A percentile compares a stretch with the other conserved stretches of the same genome.
phyloP scores from a whole-genome alignment of 2,888 invertebrate species.

The Homarus gammarus region DNA sequence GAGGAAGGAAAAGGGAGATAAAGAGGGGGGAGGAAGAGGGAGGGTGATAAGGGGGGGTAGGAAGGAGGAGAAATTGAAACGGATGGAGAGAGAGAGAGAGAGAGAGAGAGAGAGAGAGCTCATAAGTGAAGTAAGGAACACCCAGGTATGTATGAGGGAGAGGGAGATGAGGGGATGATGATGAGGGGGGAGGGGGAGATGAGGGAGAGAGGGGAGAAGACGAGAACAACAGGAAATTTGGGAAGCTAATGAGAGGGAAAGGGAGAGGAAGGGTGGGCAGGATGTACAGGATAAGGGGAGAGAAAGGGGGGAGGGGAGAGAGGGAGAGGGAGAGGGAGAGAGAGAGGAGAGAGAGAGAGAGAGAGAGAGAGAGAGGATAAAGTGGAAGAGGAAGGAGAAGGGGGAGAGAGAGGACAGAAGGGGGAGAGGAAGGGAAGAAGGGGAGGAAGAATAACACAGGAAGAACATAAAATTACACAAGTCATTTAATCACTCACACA shows the following conservation, averaged over 20 bases:
- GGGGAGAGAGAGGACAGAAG: too few relatives aligned
- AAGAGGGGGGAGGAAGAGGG: not conserved
- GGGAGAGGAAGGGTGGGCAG: not conserved
- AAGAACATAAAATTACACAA: too few relatives aligned
- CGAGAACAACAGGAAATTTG: constrained; percentile 6
- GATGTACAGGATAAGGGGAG: not conserved
- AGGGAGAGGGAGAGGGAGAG: not conserved
- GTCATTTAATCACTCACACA: too few relatives aligned
- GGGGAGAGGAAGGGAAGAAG: too few relatives aligned
- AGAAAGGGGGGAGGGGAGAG: not conserved
- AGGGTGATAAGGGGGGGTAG: too few relatives aligned
- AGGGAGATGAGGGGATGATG: not conserved
- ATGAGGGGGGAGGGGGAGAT: constrained; percentile 3
- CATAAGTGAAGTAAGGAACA: too few relatives aligned
- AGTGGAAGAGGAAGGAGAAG: not conserved
- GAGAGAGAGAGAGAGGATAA: not conserved
- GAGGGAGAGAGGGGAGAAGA: not conserved
- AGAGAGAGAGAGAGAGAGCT: constrained; percentile 28
- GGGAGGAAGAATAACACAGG: too few relatives aligned
- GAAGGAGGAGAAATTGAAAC: not conserved
- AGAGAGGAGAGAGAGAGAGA: too few relatives aligned
- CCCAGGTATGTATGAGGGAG: not conserved
- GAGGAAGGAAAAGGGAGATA: not conserved
- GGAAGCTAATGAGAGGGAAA: not conserved
- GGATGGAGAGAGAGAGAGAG: not conserved